Evolutionary conservation across 92 coral and sea anemone species (phyloP), one percentile per base, ranked within the genome.

Genomic region (Umimayanthus kanabou): DNA sequence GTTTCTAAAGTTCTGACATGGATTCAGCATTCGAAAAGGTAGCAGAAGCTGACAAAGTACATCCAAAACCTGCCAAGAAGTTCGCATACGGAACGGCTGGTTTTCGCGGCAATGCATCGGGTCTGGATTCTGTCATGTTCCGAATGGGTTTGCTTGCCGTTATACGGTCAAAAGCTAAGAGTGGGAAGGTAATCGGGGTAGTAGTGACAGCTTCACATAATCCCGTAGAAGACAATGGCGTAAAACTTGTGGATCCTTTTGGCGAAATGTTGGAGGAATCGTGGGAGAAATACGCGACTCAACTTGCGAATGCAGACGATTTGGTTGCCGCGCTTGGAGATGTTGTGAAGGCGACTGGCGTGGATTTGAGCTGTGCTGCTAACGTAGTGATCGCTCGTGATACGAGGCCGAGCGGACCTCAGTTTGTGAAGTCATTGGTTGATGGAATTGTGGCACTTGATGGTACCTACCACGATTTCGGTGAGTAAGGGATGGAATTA

Each of bases 191-290:
- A 1, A 95, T 97, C 61, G 99, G 99, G 6, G 95, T 93, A 3
- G 96, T 97, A 75, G 92, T 97, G 40, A 97, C 99, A n/a, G 99
- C 99, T 30, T 97, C 99, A 53, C 99, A 97, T 77, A 97, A 97
- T 81, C 98, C 98, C 0, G 96, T 94, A 30, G 93, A 95, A 16
- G 99, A 97, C 76, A 97, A 97, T 77, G 99, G 99, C 13, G 98
- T 97, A 55, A 97, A 97, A 80, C 94, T 97, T 18, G 96, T 97
- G 5, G 99, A 97, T 90, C 99, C 99, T 1, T 82, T 95, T 57
- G 99, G 99, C 15, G 99, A 97, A 82, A 97, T 97, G 99, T 88
- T 97, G 64, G 92, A 92, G 71, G 96, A 92, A 29, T 96, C 95
- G 9, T 97, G 99, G 99, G 99, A 97, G 85, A 93, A 91, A 74